Conservation (phyloP, 1,140 invertebrate genomes). For the Gonatopus flavifemur region DNA sequence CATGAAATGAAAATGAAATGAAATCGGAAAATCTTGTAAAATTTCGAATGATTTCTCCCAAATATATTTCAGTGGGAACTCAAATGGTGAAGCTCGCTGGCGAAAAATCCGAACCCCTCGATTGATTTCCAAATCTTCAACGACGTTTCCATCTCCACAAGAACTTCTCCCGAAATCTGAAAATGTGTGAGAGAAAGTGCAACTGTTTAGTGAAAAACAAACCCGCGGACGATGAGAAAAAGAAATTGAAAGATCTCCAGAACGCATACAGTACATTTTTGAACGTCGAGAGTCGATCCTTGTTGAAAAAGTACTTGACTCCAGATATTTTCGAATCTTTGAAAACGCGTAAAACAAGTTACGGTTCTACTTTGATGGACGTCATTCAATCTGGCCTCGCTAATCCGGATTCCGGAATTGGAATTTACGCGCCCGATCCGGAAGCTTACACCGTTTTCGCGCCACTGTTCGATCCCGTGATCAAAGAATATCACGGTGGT, state of each 20-base stretch:
- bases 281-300: constrained; percentile 56
- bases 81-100: too few species aligned
- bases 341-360: constrained; percentile 63
- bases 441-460: constrained; percentile 71
- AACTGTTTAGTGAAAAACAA: constrained; percentile 29
- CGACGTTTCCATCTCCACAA: too few species aligned
- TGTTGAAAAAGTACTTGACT: constrained; percentile 75
- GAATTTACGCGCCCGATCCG: constrained; percentile 74
- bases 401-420: constrained; percentile 66
- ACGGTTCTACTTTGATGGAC: constrained; percentile 66
- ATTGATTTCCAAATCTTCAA: too few species aligned
- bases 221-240: background rate
- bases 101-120: too few species aligned
- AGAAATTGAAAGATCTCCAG: constrained; percentile 13
- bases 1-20: too few species aligned
- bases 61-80: background rate
- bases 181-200: constrained; percentile 44
- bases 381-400: constrained; percentile 69
- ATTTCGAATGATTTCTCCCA: too few species aligned
- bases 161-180: too few species aligned
- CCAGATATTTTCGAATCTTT: constrained; percentile 66
- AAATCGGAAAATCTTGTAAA: too few species aligned
- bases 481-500: constrained; percentile 73
- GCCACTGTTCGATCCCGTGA: constrained; percentile 75
- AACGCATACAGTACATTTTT: constrained; percentile 25